Evolutionary conservation across 2,113 vertebrate genomes (phyloP).

Genomic region (Oenanthe oenanthe): DNA sequence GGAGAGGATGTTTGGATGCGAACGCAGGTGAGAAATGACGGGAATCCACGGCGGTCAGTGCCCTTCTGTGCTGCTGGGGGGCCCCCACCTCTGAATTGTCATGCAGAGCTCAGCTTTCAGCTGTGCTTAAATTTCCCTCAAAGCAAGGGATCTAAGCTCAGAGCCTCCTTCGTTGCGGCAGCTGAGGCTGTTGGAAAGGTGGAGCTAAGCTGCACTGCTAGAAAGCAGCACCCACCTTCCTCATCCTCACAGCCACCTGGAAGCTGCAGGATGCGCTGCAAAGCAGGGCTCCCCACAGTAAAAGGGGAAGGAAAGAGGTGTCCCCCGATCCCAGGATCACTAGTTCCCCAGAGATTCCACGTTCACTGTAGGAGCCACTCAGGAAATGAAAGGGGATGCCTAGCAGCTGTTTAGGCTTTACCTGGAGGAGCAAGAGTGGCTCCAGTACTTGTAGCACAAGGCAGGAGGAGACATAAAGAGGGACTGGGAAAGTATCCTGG

Average conservation of each 20-base stretch:
- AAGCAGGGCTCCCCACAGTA: neutral
- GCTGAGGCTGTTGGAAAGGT: neutral
- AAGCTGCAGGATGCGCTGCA: neutral
- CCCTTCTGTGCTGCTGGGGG: neutral
- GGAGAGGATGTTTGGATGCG: constrained; percentile 91
- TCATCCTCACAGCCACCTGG: neutral
- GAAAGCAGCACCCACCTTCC: neutral
- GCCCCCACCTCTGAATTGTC: fast-evolving
- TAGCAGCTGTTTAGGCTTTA: neutral
- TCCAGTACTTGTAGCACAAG: neutral
- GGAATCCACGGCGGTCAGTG: neutral
- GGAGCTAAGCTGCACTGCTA: neutral
- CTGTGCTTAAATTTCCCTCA: neutral
- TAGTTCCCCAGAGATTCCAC: neutral
- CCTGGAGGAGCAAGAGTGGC: neutral
- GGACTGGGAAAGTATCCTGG: neutral
- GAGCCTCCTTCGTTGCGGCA: neutral
- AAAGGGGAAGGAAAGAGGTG: neutral
- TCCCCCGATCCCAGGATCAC: neutral
- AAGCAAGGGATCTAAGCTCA: neutral
- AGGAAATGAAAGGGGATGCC: neutral
- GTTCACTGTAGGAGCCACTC: neutral
- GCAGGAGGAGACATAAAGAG: neutral
- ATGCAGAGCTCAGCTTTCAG: constrained; percentile 10
- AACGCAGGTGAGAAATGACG: constrained; percentile 70